Base-by-base conservation (phyloP, 2,797 vertebrate genomes). In the Chloroceryle inda region DNA sequence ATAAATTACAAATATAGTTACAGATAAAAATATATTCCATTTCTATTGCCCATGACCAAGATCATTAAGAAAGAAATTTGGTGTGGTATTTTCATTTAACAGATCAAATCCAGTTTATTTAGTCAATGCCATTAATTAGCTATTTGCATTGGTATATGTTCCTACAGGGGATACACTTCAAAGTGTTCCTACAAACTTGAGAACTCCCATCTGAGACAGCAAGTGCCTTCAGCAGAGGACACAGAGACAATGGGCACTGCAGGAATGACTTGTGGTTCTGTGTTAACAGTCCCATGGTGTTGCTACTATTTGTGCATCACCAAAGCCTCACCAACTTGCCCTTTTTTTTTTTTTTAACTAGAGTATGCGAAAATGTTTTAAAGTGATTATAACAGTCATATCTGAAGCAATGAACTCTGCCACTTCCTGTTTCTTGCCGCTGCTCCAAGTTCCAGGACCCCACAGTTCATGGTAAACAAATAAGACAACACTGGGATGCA, bases 51-150 rank as follows among this genome's bases (percentile, higher is more conserved):
- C 62, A 79, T 59, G 80, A 78, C 58, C 62, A 85, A 93, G 66
- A 59, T 85, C 47, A 88, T 94, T 94, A 89, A 78, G 76, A 86
- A 91, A 69, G 45, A 50, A 91, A 83, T 88, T 84, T 92, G 44
- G 7, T 88, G 73, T 72, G 47, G 38, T 81, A 61, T 83, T 95
- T 92, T 88, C 64, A 66, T 77, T 91, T 94, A 94, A 59, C 63
- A 95, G 55, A 89, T 89, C 79, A 93, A 88, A 94, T 85, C 23
- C 31, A 49, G 66, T 91, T 93, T 92, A 83, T 78, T 93, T 85
- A 92, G 58, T 75, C 50, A 74, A 66, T 69, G 35, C 20, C 5
- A 66, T 89, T 82, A 92, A 93, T 92, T 91, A 88, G 37, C 33
- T 22, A 75, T 75, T 91, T 89, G 79, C 47, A 75, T 78, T 22